phyloP scores from a whole-genome alignment of 2,113 vertebrate species.

The Ceratotherium simum region DNA sequence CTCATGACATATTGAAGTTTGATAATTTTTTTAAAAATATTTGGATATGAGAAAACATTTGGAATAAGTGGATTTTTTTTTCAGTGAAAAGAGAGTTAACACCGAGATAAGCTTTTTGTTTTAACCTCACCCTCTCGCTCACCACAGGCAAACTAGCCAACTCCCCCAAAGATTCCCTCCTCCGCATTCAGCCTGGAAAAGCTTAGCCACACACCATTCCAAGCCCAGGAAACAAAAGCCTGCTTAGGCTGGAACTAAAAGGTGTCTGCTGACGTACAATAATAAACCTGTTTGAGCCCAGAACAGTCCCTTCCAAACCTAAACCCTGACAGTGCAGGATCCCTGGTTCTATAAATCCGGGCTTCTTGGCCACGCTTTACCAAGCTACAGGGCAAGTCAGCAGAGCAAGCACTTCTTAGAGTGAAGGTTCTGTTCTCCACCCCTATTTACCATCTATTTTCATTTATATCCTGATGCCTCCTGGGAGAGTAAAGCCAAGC shows the following conservation, averaged over 20 bases:
- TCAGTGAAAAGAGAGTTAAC: neutral
- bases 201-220: neutral
- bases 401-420: neutral
- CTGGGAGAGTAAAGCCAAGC: slow-evolving; percentile 32
- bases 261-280: neutral
- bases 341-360: neutral
- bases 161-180: neutral
- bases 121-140: neutral
- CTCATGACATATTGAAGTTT: neutral
- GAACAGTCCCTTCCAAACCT: neutral
- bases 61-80: neutral
- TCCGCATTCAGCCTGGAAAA: slow-evolving; percentile 15
- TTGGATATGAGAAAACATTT: neutral
- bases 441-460: neutral
- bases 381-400: neutral
- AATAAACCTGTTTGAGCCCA: neutral
- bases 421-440: neutral
- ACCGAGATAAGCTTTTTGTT: neutral
- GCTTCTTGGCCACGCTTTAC: neutral
- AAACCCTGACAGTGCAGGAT: neutral
- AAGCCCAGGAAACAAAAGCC: neutral
- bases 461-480: neutral
- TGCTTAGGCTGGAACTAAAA: neutral
- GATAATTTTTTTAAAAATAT: neutral
- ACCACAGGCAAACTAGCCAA: neutral